These are phyloP conservation scores for Gonatopus flavifemur DNA, from an alignment of 1,140 invertebrate genomes.

Conservation along the genomic window DNA sequence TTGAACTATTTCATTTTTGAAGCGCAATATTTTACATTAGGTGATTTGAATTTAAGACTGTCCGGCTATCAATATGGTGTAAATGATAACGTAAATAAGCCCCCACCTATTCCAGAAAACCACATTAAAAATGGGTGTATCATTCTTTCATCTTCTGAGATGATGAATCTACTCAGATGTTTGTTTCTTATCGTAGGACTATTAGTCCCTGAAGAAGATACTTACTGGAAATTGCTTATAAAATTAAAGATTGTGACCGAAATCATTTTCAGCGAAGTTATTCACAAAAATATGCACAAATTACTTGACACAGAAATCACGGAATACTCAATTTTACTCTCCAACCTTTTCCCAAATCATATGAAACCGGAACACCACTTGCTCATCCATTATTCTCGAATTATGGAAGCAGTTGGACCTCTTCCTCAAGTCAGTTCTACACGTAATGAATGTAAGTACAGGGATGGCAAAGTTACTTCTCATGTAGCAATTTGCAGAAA, in stretches of 20 bases:
- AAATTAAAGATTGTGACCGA: background rate
- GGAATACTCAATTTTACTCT: no score
- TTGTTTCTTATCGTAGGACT: background rate
- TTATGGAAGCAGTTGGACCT: no score
- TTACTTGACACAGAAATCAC: no score
- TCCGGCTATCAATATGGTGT: slow-evolving; percentile 1
- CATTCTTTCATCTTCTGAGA: background rate
- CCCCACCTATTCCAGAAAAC: background rate
- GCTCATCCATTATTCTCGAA: no score
- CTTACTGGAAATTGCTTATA: background rate
- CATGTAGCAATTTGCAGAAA: no score
- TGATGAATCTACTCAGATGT: background rate
- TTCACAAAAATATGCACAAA: no score
- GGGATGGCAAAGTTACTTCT: no score
- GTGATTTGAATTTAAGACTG: slow-evolving; percentile 8
- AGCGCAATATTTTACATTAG: slow-evolving; percentile 12
- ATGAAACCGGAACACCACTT: no score
- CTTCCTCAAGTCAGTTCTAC: no score
- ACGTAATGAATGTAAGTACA: no score
- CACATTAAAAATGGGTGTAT: background rate
- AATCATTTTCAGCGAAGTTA: no score
- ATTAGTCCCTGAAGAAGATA: background rate
- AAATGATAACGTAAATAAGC: background rate
- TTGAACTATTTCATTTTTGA: slow-evolving; percentile 9
- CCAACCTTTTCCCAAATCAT: no score